Percentiles rank a stretch among this genome's conserved stretches.
Evolutionary conservation across 2,797 vertebrate genomes (phyloP).

Genomic region (Poecilia velifera): DNA sequence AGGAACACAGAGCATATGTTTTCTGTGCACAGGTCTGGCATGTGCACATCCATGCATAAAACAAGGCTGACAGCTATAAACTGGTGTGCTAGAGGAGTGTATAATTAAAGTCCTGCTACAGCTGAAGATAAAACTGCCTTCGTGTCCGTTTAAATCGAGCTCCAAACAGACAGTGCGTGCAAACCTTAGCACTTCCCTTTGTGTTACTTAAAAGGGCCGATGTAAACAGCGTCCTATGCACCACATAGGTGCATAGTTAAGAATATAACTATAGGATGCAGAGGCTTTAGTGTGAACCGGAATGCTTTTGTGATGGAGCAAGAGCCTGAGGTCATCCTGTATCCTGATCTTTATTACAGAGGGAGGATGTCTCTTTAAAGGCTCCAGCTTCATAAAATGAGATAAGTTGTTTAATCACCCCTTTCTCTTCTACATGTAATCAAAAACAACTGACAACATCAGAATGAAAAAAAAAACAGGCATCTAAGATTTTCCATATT

Average conservation of each 20-base stretch:
- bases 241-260: not conserved
- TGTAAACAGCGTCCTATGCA: not conserved
- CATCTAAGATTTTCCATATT: slow-evolving; percentile 35
- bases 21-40: slow-evolving; percentile 32
- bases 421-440: slow-evolving; percentile 27
- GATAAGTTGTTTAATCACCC: slow-evolving; percentile 56
- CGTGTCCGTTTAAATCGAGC: slow-evolving; percentile 19
- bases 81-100: slow-evolving; percentile 13
- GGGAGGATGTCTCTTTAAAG: slow-evolving; percentile 49
- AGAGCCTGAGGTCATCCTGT: slow-evolving; percentile 76
- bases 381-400: slow-evolving; percentile 46
- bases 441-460: slow-evolving; percentile 60
- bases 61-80: slow-evolving; percentile 34
- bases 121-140: slow-evolving; percentile 36
- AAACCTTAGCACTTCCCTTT: not conserved
- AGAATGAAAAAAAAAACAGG: slow-evolving; percentile 14
- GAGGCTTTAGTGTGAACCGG: slow-evolving; percentile 31
- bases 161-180: not conserved
- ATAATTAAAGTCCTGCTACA: slow-evolving; percentile 48
- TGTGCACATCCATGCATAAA: slow-evolving; percentile 55
- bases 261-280: not conserved
- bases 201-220: not conserved
- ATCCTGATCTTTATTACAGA: slow-evolving; percentile 62
- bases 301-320: slow-evolving; percentile 58
- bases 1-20: slow-evolving; percentile 28